A percentile compares a stretch with the other conserved stretches of the same genome.
phyloP scores from a whole-genome alignment of 2,797 vertebrate genomes.

The Agapornis canus region DNA sequence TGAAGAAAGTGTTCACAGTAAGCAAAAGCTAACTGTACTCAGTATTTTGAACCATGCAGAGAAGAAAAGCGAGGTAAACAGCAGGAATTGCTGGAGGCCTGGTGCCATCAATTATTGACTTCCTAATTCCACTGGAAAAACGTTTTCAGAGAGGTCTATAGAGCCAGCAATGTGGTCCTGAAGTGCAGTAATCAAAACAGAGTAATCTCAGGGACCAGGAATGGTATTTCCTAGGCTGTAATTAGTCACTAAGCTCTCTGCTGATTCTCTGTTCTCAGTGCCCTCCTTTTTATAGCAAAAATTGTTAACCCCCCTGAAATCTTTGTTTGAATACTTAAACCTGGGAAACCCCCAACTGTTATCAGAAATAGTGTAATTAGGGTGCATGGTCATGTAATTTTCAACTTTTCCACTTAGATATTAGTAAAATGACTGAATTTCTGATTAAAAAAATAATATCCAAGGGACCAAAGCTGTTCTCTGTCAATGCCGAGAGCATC shows the following conservation, averaged over 20 bases:
- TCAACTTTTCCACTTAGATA: conserved; percentile 21
- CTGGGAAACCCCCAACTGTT: background rate
- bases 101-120: background rate
- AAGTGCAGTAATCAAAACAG: conserved; percentile 26
- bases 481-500: background rate
- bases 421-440: background rate
- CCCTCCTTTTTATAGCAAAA: background rate
- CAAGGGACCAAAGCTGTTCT: background rate
- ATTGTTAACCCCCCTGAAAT: background rate
- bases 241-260: conserved; percentile 40
- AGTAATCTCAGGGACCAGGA: background rate
- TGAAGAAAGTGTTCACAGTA: background rate
- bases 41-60: background rate
- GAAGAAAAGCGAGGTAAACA: background rate
- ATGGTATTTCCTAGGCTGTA: background rate
- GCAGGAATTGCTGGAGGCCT: background rate
- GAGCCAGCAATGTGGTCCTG: background rate
- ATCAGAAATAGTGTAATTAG: conserved; percentile 30
- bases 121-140: conserved; percentile 5
- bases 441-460: conserved; percentile 14
- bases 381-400: background rate
- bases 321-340: conserved; percentile 8
- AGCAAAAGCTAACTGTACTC: background rate
- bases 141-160: conserved; percentile 8
- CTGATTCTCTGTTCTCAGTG: background rate